Evolutionary conservation across 2,797 vertebrate species (phyloP).

Genomic region (Acipenser transmontanus): DNA sequence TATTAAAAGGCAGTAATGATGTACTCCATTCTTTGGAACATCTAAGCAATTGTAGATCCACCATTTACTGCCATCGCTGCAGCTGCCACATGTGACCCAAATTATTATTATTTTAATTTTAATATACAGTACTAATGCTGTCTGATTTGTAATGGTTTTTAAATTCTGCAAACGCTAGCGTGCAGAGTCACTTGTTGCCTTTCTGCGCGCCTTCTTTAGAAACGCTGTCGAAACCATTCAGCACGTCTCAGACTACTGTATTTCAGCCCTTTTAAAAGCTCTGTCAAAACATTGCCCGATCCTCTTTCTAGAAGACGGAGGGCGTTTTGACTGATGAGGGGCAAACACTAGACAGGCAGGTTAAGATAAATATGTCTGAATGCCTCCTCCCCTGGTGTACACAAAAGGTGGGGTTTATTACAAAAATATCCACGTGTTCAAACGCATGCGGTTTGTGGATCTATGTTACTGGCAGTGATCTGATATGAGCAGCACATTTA

Average conservation of each 20-base stretch:
- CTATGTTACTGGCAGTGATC: too few relatives aligned
- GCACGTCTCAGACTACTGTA: not conserved
- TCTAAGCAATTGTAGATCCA: conserved; percentile 19
- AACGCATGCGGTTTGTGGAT: too few relatives aligned
- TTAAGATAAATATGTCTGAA: too few relatives aligned
- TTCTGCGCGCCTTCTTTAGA: not conserved
- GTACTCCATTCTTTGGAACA: conserved; percentile 30
- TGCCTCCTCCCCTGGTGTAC: too few relatives aligned
- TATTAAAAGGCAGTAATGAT: conserved; percentile 34
- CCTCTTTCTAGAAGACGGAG: too few relatives aligned
- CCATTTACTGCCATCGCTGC: conserved; percentile 19
- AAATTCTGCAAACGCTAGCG: conserved; percentile 22
- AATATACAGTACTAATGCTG: conserved; percentile 13
- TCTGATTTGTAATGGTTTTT: conserved; percentile 19
- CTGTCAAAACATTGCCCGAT: conserved; percentile 37
- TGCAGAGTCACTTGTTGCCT: conserved; percentile 37
- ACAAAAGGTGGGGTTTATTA: too few relatives aligned
- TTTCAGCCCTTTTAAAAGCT: conserved; percentile 31
- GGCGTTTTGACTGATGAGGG: too few relatives aligned
- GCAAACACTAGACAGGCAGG: too few relatives aligned
- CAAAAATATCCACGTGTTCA: too few relatives aligned
- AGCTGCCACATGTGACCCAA: conserved; percentile 35
- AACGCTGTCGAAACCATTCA: conserved; percentile 23
- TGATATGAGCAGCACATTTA: too few relatives aligned
- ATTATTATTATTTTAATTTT: conserved; percentile 20